Evolutionary conservation across 2,888 invertebrate species (phyloP).

Genomic region (Harpagoxenus sublaevis): DNA sequence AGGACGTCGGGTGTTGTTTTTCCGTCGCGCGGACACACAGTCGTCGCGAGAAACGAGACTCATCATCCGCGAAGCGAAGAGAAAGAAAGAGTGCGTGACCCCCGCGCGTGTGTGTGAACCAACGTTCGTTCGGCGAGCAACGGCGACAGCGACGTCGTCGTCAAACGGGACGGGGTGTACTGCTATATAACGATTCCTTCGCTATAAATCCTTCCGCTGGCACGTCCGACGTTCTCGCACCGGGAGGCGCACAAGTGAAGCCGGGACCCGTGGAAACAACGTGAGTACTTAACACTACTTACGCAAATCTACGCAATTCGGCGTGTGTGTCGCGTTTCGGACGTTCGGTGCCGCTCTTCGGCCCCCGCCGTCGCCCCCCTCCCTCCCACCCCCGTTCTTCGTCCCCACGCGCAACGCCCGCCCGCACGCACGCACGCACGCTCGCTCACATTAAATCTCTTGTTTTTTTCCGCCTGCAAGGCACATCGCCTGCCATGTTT

Average conservation of each 20-base stretch:
- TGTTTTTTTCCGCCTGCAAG: constrained; percentile 77
- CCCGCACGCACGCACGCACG: background rate
- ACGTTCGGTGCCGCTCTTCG: background rate
- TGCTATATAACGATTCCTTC: constrained; percentile 1
- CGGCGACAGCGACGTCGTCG: background rate
- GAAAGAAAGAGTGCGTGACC: constrained; percentile 70
- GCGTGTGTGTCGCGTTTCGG: constrained; percentile 1
- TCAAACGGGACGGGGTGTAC: constrained; percentile 14
- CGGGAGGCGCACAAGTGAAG: background rate
- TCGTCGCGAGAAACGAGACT: constrained; percentile 45
- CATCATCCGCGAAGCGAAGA: constrained; percentile 52
- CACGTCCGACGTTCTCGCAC: background rate
- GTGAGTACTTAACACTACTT: constrained; percentile 37
- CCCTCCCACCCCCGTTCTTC: background rate
- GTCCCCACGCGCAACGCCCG: constrained; percentile 6
- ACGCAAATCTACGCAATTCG: constrained; percentile 42
- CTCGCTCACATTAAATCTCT: constrained; percentile 65
- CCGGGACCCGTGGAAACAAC: background rate
- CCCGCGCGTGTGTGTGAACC: constrained; percentile 63
- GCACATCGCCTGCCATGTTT: constrained; percentile 76
- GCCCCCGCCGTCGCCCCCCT: background rate
- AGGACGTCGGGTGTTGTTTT: constrained; percentile 73
- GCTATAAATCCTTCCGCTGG: background rate
- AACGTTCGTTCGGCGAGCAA: constrained; percentile 12
- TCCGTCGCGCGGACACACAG: constrained; percentile 58